Percentiles rank a stretch among this genome's conserved stretches.
Conservation (phyloP, 2,797 vertebrate genomes). For the Aplochiton taeniatus region DNA sequence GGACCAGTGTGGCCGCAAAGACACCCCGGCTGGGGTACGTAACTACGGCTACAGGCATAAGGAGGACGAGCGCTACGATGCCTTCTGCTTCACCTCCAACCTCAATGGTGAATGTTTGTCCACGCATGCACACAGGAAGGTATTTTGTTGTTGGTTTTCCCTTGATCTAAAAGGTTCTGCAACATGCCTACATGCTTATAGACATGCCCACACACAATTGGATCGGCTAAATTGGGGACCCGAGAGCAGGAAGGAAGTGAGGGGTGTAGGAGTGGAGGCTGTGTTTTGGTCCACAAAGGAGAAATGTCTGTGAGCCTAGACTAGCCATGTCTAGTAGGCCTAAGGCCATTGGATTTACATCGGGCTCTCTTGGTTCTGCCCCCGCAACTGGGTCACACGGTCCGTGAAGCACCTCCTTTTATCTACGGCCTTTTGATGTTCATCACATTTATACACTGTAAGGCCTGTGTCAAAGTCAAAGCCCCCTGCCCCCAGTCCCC, state of each 20-base stretch:
- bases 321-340: conserved; percentile 54
- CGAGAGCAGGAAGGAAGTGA: neutral
- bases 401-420: conserved; percentile 58
- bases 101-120: conserved; percentile 80
- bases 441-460: conserved; percentile 49
- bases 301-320: conserved; percentile 47
- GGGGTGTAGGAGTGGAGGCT: conserved; percentile 23
- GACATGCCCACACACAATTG: conserved; percentile 4
- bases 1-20: conserved; percentile 86
- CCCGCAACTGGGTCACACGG: conserved; percentile 40
- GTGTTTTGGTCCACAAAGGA: conserved; percentile 19
- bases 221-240: neutral
- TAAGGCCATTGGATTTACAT: conserved; percentile 56
- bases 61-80: conserved; percentile 89
- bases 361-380: conserved; percentile 50
- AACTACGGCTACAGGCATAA: conserved; percentile 97
- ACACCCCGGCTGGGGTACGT: conserved; percentile 83
- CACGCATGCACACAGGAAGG: too few species aligned
- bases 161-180: conserved; percentile 26
- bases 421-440: conserved; percentile 61
- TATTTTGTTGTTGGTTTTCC: neutral
- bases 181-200: neutral
- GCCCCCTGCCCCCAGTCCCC: too few species aligned
- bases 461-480: neutral
- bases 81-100: conserved; percentile 96